Base-by-base conservation (phyloP, 2,797 vertebrate species). In the Anomalospiza imberbis region DNA sequence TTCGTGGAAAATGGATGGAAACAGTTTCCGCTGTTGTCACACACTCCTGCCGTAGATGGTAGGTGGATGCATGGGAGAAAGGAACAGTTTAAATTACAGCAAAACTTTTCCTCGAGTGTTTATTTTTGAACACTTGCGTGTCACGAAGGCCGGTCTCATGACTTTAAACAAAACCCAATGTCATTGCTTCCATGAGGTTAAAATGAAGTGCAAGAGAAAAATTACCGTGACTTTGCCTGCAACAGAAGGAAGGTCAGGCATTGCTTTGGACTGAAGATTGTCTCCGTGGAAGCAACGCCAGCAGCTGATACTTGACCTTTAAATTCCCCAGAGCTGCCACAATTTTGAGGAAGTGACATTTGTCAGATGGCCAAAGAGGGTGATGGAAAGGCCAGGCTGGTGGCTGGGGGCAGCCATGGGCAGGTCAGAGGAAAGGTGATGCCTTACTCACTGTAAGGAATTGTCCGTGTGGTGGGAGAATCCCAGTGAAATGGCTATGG, bases 291-390 rank as follows among this genome's bases (percentile, higher is more conserved):
- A 89, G 38, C 0, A 8, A 54, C 0, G 17, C 79, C 68, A 74
- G 76, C 54, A 92, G 89, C 87, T 94, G 76, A 94, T 50, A 60
- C 28, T 92, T 94, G 94, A 95, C 91, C 89, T 97, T 97, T 94
- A 94, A 70, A 78, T 92, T 92, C 91, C 51, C 26, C 70, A 74
- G 62, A 89, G 61, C 54, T 70, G 81, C 70, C 82, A 93, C 73
- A 81, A 28, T 88, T 95, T 92, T 97, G 53, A 44, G 92, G 96
- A 96, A 97, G 92, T 86, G 87, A 76, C 36, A 65, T 77, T 85
- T 92, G 91, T 92, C 93, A 91, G 62, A 68, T 48, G 36, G 75
- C 51, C 75, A 85, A 58, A 48, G 47, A 85, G 36, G 26, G 78
- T 71, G 78, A 88, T 22, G 34, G 66, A 60, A 89, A 89, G 75